phyloP scores from a whole-genome alignment of 2,113 vertebrate genomes.

The Periophthalmodon schlosseri region DNA sequence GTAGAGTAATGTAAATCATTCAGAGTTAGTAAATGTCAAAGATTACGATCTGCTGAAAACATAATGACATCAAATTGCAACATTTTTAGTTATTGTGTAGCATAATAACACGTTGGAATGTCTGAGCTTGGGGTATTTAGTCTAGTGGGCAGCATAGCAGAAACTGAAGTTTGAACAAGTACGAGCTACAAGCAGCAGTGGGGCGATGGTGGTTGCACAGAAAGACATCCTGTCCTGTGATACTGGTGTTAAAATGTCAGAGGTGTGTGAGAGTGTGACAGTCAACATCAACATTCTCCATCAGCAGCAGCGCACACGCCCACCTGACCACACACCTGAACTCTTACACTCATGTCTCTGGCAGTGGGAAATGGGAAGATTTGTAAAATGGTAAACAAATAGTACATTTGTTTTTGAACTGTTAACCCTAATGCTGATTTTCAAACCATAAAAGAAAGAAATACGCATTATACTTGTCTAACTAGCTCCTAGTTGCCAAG shows the following conservation, averaged over 20 bases:
- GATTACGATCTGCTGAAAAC: constrained; percentile 14
- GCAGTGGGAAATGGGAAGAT: not conserved
- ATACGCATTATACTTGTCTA: not conserved
- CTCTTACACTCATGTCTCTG: constrained; percentile 7
- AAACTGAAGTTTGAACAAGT: not conserved
- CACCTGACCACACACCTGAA: constrained; percentile 43
- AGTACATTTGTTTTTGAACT: too few species aligned
- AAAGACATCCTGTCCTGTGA: constrained; percentile 54
- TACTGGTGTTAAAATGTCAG: constrained; percentile 69
- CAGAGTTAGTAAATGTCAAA: constrained; percentile 37
- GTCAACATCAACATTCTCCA: constrained; percentile 80
- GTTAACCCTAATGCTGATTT: not conserved
- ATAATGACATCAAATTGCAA: constrained; percentile 12
- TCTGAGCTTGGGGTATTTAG: constrained; percentile 8
- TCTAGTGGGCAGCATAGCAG: not conserved
- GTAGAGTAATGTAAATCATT: constrained; percentile 16
- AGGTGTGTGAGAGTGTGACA: constrained; percentile 71
- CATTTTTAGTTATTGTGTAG: not conserved
- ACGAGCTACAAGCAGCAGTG: constrained; percentile 4
- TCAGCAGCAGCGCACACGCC: constrained; percentile 50
- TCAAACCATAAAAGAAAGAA: not conserved
- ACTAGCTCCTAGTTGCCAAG: not conserved
- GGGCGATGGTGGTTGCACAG: constrained; percentile 37
- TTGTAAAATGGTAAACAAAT: not conserved
- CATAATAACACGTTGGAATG: not conserved